Base-by-base conservation (phyloP, 2,113 vertebrate genomes). In the Grallaria varia region DNA sequence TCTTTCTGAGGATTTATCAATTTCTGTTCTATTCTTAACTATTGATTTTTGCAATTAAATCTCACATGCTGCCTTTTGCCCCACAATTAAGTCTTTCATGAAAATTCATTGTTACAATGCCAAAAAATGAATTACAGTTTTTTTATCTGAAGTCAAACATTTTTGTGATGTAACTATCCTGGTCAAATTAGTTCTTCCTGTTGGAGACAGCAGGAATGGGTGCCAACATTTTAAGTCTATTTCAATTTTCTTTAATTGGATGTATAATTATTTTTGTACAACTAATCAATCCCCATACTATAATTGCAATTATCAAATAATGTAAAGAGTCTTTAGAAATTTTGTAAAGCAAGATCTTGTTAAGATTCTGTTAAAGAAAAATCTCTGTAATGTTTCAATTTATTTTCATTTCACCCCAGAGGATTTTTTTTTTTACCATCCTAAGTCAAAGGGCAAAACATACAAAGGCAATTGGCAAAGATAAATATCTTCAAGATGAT, bases 271-370 rank as follows among this genome's bases (percentile, higher is more conserved):
- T 60, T 96, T 97, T 94, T 91, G 67, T 95, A 92, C 33, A 84
- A 88, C 71, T 66, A 82, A 91, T 95, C 74, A 86, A 89, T 96
- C 96, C 84, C 35, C 77, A 53, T 86, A 76, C 74, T 87, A 55
- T 97, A 95, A 94, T 67, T 67, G 89, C 50, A 94, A 79, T 79
- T 92, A 91, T 59, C 35, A 90, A 97, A 91, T 91, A 85, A 96
- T 66, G 71, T 68, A 49, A 95, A 79, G 87, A 90, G 19, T 81
- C 47, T 67, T 93, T 71, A 86, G 19, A 97, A 62, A 30, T 56
- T 64, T 92, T 88, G 79, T 76, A 91, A 95, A 93, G 72, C 45
- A 87, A 93, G 79, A 89, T 83, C 77, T 67, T 83, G 22, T 87
- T 82, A 87, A 93, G 58, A 85, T 93, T 82, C 66, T 78, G 12